A percentile compares a stretch with the other conserved stretches of the same genome.
These are phyloP conservation scores for Phragmatobia fuliginosa DNA, from an alignment of 2,888 invertebrate species.

Conservation along the genomic window DNA sequence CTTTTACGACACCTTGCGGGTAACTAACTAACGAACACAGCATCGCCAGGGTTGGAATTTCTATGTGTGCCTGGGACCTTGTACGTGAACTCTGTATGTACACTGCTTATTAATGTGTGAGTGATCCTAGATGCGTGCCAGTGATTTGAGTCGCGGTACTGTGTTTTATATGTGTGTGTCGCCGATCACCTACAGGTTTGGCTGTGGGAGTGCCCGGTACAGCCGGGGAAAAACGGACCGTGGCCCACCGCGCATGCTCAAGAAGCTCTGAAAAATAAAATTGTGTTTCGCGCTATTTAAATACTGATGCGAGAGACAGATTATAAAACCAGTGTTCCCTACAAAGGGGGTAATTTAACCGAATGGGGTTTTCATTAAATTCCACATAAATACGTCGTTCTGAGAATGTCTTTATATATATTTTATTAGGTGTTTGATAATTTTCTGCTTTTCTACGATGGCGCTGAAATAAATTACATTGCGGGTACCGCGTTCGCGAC, in stretches of 20 bases:
- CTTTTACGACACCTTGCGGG: constrained; percentile 50
- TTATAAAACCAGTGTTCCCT: constrained; percentile 55
- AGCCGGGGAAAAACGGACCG: constrained; percentile 63
- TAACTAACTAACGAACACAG: constrained; percentile 71
- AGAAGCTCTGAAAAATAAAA: constrained; percentile 64
- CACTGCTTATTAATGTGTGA: constrained; percentile 56
- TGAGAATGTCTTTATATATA: constrained; percentile 39
- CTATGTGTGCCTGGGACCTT: constrained; percentile 64
- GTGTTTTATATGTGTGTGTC: constrained; percentile 58
- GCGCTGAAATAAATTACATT: constrained; percentile 24
- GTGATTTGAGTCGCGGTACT: constrained; percentile 65
- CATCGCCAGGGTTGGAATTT: constrained; percentile 68
- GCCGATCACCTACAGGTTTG: constrained; percentile 65
- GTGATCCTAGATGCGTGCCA: constrained; percentile 64
- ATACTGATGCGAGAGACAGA: constrained; percentile 64
- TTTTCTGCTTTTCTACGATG: constrained; percentile 27
- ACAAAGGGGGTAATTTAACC: constrained; percentile 56
- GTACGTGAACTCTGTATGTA: constrained; percentile 52
- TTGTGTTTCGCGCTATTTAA: constrained; percentile 72
- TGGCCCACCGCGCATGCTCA: constrained; percentile 67
- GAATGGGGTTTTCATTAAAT: constrained; percentile 54
- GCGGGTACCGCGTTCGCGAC: constrained; percentile 14
- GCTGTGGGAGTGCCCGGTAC: constrained; percentile 63
- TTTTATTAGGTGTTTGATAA: constrained; percentile 45
- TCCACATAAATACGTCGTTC: constrained; percentile 33